These are phyloP conservation scores for Pristionchus japonicus DNA, from an alignment of 2,888 invertebrate species.

Conservation along the genomic window DNA sequence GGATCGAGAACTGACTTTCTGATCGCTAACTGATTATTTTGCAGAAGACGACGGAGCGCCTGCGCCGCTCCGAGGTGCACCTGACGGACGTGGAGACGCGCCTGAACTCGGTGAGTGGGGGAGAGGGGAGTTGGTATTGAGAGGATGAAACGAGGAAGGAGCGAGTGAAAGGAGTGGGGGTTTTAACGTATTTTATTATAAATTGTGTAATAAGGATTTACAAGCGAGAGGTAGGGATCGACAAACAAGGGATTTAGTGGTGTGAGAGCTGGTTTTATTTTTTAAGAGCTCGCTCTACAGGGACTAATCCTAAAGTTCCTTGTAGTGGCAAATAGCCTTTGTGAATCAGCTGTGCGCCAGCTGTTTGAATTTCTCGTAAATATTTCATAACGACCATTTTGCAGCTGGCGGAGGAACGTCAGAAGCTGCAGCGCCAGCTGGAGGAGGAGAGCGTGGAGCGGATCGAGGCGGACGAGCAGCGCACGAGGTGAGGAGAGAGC, in stretches of 20 bases:
- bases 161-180: no score
- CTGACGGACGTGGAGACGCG: conserved; percentile 50
- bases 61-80: conserved; percentile 59
- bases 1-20: not conserved
- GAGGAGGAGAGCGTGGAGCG: conserved; percentile 95
- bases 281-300: no score
- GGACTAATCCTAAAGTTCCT: no score
- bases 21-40: conserved; percentile 81
- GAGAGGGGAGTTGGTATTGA: no score
- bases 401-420: conserved; percentile 89
- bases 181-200: no score
- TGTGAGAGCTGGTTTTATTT: not conserved
- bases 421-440: conserved; percentile 89
- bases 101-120: conserved; percentile 28
- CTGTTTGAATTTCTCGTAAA: no score
- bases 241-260: no score
- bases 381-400: conserved; percentile 13
- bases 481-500: conserved; percentile 24
- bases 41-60: conserved; percentile 67
- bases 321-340: no score
- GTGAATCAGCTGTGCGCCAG: no score
- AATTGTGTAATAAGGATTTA: no score
- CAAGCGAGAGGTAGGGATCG: no score
- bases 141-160: not conserved
- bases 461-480: conserved; percentile 90